Percentiles rank a stretch among this genome's conserved stretches.
Conservation (phyloP, 1,140 invertebrate species). For the Drosophila nannoptera region DNA sequence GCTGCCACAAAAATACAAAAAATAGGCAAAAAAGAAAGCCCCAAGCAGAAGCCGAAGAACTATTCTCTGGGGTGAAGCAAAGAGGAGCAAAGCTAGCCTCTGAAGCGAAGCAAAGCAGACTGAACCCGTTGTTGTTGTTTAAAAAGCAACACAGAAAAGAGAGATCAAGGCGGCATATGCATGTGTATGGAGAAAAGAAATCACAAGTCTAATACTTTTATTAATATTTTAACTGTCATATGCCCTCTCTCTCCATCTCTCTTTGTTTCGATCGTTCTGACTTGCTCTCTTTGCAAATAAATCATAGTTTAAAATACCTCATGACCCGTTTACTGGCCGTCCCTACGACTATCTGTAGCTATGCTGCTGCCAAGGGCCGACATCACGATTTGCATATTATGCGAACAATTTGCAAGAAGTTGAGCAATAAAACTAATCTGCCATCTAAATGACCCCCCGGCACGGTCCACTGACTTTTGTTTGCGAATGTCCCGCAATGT, state of each 20-base stretch:
- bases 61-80: conserved; percentile 28
- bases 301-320: conserved; percentile 44
- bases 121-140: conserved; percentile 37
- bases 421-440: conserved; percentile 72
- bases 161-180: conserved; percentile 50
- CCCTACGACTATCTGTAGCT: not conserved
- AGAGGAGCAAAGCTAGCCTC: not conserved
- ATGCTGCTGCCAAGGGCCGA: conserved; percentile 6
- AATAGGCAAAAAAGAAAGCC: too few species aligned
- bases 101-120: not conserved
- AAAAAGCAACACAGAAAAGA: conserved; percentile 28
- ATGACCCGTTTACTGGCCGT: conserved; percentile 12
- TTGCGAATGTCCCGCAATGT: conserved; percentile 28
- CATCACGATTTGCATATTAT: conserved; percentile 68
- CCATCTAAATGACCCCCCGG: conserved; percentile 67
- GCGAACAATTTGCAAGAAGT: conserved; percentile 69
- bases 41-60: not conserved
- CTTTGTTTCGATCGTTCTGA: not conserved
- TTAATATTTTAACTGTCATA: conserved; percentile 21
- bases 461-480: conserved; percentile 60
- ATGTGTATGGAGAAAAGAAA: conserved; percentile 20
- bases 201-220: not conserved
- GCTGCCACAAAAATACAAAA: conserved; percentile 23
- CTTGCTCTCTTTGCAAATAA: conserved; percentile 11
- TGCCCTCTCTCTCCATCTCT: not conserved